phyloP scores from a whole-genome alignment of 2,797 vertebrate species.

The Manis pentadactyla region DNA sequence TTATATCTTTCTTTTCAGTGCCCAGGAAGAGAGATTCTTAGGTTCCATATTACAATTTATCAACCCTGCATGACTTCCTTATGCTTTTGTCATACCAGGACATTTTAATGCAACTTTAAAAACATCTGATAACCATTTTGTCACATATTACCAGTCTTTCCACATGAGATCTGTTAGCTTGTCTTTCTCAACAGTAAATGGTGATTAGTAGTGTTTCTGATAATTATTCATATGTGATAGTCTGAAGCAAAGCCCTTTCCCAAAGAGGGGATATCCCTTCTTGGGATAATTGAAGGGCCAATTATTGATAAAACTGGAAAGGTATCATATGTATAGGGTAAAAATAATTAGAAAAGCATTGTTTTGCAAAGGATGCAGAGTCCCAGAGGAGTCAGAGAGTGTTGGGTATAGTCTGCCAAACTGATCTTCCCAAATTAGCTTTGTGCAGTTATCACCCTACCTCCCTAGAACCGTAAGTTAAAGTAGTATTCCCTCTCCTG shows the following conservation, averaged over 20 bases:
- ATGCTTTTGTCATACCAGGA: not conserved
- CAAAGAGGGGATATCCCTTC: not conserved
- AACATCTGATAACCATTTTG: not conserved
- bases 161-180: not conserved
- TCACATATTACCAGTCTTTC: not conserved
- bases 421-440: not conserved
- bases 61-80: not conserved
- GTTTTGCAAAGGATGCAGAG: not conserved
- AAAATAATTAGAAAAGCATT: not conserved
- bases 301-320: not conserved
- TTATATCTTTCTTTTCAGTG: not conserved
- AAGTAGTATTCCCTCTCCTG: not conserved
- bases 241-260: not conserved
- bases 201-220: not conserved
- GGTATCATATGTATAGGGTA: not conserved
- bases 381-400: not conserved
- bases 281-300: not conserved
- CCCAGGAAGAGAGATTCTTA: not conserved
- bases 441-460: not conserved
- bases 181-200: not conserved
- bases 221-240: not conserved
- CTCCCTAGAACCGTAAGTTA: not conserved
- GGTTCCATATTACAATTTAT: not conserved
- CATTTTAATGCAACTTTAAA: not conserved
- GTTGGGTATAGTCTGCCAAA: not conserved